These are phyloP conservation scores for Bagarius yarrelli DNA, from an alignment of 2,113 vertebrate genomes.

Conservation along the genomic window DNA sequence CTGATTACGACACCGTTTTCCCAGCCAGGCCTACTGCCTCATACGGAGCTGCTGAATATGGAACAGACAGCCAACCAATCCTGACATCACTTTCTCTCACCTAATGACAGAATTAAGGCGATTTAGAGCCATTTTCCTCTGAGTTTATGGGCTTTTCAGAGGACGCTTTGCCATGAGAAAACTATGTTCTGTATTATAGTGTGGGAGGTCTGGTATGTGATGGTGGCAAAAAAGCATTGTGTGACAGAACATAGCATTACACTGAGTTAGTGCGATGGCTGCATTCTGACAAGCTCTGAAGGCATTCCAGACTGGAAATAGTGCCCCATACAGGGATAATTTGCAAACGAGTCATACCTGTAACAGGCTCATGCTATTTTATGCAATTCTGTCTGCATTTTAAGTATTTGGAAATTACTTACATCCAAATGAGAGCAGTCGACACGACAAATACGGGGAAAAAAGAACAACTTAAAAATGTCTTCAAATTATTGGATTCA, in stretches of 20 bases:
- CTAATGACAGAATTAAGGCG: slow-evolving; percentile 99
- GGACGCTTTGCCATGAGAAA: slow-evolving; percentile 59
- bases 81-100: slow-evolving; percentile 79
- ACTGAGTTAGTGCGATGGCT: slow-evolving; percentile 48
- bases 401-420: not conserved
- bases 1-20: slow-evolving; percentile 99
- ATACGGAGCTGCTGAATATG: slow-evolving; percentile 93
- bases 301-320: slow-evolving; percentile 16
- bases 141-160: slow-evolving; percentile 68
- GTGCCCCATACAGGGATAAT: not conserved
- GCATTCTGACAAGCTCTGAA: slow-evolving; percentile 37
- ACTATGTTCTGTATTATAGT: slow-evolving; percentile 64
- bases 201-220: slow-evolving; percentile 72
- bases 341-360: slow-evolving; percentile 5
- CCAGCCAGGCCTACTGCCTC: slow-evolving; percentile 91
- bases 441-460: not conserved
- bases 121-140: slow-evolving; percentile 94
- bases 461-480: too few relatives aligned
- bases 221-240: slow-evolving; percentile 67
- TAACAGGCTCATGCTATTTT: not conserved
- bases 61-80: slow-evolving; percentile 89
- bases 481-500: too few relatives aligned
- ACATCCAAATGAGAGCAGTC: not conserved
- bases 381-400: not conserved
- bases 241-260: slow-evolving; percentile 73